Conservation (phyloP, 1,140 invertebrate species). For the Drosophila seguyi region DNA sequence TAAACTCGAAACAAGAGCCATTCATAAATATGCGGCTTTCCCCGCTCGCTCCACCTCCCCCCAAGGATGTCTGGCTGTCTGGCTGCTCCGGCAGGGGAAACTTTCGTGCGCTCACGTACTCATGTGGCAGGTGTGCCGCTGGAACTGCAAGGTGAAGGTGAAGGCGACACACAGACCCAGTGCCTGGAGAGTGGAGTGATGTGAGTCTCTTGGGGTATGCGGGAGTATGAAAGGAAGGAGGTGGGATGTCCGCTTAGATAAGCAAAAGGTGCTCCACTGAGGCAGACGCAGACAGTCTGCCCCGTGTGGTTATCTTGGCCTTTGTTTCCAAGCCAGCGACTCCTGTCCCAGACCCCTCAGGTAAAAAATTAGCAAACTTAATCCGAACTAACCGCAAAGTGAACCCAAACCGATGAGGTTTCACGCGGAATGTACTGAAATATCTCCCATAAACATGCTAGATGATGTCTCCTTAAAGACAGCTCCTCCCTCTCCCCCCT, state of each 20-base stretch:
- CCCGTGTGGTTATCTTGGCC: conserved; percentile 28
- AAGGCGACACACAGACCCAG: conserved; percentile 63
- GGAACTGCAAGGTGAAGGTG: conserved; percentile 12
- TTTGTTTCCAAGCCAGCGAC: conserved; percentile 36
- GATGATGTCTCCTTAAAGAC: not conserved
- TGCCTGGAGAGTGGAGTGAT: conserved; percentile 19
- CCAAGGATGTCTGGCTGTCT: conserved; percentile 19
- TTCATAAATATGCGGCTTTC: conserved; percentile 65
- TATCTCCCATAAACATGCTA: not conserved
- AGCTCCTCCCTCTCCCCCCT: not conserved
- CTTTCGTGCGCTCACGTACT: conserved; percentile 64
- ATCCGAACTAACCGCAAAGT: conserved; percentile 39
- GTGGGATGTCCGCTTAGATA: conserved; percentile 50
- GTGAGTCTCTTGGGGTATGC: conserved; percentile 4
- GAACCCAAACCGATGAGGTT: conserved; percentile 9
- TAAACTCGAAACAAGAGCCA: conserved; percentile 68
- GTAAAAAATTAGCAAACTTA: conserved; percentile 54
- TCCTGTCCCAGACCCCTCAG: conserved; percentile 1
- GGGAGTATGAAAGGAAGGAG: not conserved
- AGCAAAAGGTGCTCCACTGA: conserved; percentile 48
- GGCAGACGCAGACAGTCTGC: conserved; percentile 36
- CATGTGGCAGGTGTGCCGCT: conserved; percentile 28
- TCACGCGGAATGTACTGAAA: not conserved
- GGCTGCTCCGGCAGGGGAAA: conserved; percentile 27
- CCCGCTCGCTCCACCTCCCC: not conserved